phyloP scores from a whole-genome alignment of 37 sponge, comb jelly and placozoan genomes.

The Tethya wilhelma region DNA sequence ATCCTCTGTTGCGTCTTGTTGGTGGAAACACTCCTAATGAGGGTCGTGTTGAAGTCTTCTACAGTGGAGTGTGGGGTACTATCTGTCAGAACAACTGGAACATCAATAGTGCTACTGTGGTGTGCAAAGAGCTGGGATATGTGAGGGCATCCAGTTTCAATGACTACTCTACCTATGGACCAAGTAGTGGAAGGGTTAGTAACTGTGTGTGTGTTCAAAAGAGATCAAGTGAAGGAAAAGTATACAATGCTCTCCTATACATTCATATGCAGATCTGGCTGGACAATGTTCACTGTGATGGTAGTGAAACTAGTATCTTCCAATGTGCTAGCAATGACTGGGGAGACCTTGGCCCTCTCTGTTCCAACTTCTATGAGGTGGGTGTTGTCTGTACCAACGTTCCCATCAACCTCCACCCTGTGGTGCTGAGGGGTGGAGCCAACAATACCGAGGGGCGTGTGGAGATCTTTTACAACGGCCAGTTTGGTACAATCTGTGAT shows the following conservation, averaged over 20 bases:
- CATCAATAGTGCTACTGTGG: constrained; percentile 59
- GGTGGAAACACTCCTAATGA: constrained; percentile 18
- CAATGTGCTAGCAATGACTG: constrained; percentile 39
- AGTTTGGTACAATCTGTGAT: too few species aligned
- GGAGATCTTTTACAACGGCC: constrained; percentile 72
- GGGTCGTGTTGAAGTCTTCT: constrained; percentile 70
- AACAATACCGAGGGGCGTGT: constrained; percentile 47
- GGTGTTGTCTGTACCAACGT: constrained; percentile 49
- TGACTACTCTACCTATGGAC: constrained; percentile 12
- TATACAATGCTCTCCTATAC: too few species aligned
- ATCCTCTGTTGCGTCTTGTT: constrained; percentile 42
- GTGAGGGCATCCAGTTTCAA: constrained; percentile 28
- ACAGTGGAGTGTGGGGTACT: constrained; percentile 73
- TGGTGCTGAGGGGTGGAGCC: constrained; percentile 49
- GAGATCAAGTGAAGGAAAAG: too few species aligned
- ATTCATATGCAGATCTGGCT: constrained; percentile 69
- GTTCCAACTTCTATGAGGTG: constrained; percentile 35
- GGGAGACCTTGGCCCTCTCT: constrained; percentile 26
- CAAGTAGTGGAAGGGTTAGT: constrained; percentile 44
- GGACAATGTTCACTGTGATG: constrained; percentile 56
- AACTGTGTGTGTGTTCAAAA: too few species aligned
- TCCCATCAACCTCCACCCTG: constrained; percentile 50
- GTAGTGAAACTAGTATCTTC: constrained; percentile 52
- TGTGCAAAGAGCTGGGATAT: constrained; percentile 64
- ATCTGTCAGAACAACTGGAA: constrained; percentile 75